Conservation (phyloP, 2,113 vertebrate genomes). For the Acrocephalus kingi region DNA sequence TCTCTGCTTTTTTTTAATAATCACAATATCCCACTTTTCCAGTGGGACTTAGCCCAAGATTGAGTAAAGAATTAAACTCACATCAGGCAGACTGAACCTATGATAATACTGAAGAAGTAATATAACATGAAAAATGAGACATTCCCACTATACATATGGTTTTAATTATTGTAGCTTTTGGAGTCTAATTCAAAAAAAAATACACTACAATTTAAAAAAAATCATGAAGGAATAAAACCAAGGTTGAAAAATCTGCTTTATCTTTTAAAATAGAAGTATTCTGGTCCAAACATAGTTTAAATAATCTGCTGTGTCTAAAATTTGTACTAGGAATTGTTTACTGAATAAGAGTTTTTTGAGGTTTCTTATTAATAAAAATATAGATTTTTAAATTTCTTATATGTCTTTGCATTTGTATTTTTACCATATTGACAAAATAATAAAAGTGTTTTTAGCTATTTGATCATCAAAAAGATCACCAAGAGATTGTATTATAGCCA, state of each 20-base stretch:
- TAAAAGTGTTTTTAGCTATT: not conserved
- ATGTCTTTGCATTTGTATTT: not conserved
- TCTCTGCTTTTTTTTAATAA: slow-evolving; percentile 57
- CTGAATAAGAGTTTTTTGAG: not conserved
- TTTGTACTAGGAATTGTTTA: not conserved
- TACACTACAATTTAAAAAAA: not conserved
- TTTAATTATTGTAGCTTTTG: slow-evolving; percentile 32
- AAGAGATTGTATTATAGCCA: not conserved
- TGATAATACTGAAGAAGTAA: slow-evolving; percentile 61
- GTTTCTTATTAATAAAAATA: not conserved
- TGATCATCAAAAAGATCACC: not conserved
- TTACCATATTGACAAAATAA: not conserved
- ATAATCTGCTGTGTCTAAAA: not conserved
- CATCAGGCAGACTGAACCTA: slow-evolving; percentile 37
- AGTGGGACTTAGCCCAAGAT: slow-evolving; percentile 59
- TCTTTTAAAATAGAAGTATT: not conserved
- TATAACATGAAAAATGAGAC: slow-evolving; percentile 5
- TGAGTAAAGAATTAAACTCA: slow-evolving; percentile 68
- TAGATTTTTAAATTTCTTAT: not conserved
- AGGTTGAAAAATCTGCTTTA: not conserved
- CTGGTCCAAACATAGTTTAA: not conserved
- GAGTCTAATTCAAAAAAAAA: not conserved
- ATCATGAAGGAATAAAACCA: not conserved
- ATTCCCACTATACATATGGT: slow-evolving; percentile 2
- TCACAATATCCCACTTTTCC: slow-evolving; percentile 59